phyloP scores from a whole-genome alignment of 64 coral and sea anemone genomes.

The Actinia tenebrosa region DNA sequence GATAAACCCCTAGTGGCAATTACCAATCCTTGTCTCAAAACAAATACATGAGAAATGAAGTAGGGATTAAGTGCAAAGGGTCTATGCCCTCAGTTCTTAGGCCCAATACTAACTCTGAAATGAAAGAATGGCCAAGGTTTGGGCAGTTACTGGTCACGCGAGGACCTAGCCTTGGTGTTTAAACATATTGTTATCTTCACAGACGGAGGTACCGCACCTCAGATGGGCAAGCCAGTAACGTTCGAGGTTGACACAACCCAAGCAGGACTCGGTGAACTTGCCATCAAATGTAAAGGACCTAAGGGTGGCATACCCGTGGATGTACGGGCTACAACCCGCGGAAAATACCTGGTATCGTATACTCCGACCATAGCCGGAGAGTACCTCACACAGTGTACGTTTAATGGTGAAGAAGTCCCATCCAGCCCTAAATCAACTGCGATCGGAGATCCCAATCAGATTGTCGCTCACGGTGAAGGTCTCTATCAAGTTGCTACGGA shows the following conservation, averaged over 20 bases:
- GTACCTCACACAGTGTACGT: slow-evolving; percentile 57
- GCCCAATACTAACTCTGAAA: no score
- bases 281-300: slow-evolving; percentile 70
- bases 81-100: no score
- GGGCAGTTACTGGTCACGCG: no score
- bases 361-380: slow-evolving; percentile 67
- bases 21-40: no score
- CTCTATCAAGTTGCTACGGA: slow-evolving; percentile 55
- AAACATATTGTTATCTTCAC: background rate
- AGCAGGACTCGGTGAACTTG: slow-evolving; percentile 76
- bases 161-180: no score
- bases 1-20: no score
- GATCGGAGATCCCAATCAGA: slow-evolving; percentile 61
- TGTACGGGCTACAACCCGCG: slow-evolving; percentile 28
- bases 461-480: slow-evolving; percentile 76
- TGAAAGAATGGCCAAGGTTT: no score
- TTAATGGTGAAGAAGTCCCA: slow-evolving; percentile 83
- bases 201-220: slow-evolving; percentile 28
- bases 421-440: slow-evolving; percentile 54
- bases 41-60: no score
- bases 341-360: slow-evolving; percentile 55
- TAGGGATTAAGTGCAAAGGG: no score
- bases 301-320: slow-evolving; percentile 69
- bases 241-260: slow-evolving; percentile 74
- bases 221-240: slow-evolving; percentile 49